Percentiles rank a stretch among this genome's conserved stretches.
Conservation (phyloP, 2,888 invertebrate genomes). For the Andrena praecox region DNA sequence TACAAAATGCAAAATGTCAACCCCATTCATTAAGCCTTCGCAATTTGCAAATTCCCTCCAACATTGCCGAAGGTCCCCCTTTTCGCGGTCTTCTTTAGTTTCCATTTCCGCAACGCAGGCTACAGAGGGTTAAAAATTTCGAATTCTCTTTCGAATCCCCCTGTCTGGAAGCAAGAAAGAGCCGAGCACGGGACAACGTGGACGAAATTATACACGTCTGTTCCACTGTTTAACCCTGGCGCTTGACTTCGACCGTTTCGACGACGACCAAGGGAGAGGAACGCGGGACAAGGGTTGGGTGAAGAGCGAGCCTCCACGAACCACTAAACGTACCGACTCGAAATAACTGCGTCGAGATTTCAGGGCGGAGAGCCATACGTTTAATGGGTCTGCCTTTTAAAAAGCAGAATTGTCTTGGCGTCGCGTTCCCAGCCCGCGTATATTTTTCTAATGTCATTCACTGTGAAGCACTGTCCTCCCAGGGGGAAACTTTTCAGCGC, state of each 20-base stretch:
- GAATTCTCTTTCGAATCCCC: conserved; percentile 33
- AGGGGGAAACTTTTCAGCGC: conserved; percentile 1
- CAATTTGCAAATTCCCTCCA: conserved; percentile 29
- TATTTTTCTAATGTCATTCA: conserved; percentile 12
- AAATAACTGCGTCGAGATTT: conserved; percentile 57
- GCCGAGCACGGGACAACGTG: background rate
- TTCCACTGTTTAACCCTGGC: conserved; percentile 28
- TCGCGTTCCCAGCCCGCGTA: conserved; percentile 14
- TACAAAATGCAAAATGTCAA: conserved; percentile 5
- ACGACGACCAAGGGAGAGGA: background rate
- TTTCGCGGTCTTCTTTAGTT: conserved; percentile 30
- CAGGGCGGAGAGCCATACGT: conserved; percentile 38
- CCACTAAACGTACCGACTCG: conserved; percentile 32
- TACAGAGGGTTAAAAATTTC: conserved; percentile 13
- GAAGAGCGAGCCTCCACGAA: conserved; percentile 12
- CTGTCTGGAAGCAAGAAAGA: conserved; percentile 36
- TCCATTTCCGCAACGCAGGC: conserved; percentile 32
- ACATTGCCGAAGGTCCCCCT: conserved; percentile 31
- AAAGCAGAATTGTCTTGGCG: conserved; percentile 16
- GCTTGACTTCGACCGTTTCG: conserved; percentile 2
- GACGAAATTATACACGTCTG: conserved; percentile 45
- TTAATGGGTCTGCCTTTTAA: conserved; percentile 41
- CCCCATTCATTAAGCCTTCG: conserved; percentile 30
- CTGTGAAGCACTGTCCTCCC: background rate
- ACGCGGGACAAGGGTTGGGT: background rate